Percentiles rank a stretch among this genome's conserved stretches.
These are phyloP conservation scores for Anadara kagoshimensis DNA, from an alignment of 1,140 invertebrate genomes.

Conservation along the genomic window DNA sequence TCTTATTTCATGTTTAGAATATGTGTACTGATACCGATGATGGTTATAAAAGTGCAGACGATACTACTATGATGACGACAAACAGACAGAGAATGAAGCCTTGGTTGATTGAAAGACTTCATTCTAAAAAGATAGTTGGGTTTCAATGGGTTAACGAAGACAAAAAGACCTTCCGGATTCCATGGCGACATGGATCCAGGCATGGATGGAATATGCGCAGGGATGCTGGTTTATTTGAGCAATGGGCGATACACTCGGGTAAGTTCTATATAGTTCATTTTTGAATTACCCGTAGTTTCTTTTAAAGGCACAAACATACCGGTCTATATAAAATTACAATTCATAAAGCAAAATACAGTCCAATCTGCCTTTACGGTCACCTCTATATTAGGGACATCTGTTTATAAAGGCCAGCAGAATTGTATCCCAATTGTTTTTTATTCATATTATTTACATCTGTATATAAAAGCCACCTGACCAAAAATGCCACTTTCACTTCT, in stretches of 20 bases:
- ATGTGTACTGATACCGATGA: conserved; percentile 5
- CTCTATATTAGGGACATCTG: too few species aligned
- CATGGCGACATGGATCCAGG: conserved; percentile 66
- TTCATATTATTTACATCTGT: too few species aligned
- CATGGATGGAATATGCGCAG: conserved; percentile 56
- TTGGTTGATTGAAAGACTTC: conserved; percentile 56
- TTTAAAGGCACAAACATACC: too few species aligned
- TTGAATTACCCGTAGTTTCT: background rate
- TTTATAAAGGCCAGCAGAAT: too few species aligned
- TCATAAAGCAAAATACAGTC: too few species aligned
- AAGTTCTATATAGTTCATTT: background rate
- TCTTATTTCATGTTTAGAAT: too few species aligned
- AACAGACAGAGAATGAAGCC: conserved; percentile 58
- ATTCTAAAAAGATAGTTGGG: conserved; percentile 49
- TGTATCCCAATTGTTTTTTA: too few species aligned
- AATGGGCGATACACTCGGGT: conserved; percentile 68
- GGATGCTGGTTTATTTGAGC: conserved; percentile 65
- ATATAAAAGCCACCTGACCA: too few species aligned
- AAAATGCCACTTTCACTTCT: too few species aligned
- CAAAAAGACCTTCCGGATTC: conserved; percentile 56
- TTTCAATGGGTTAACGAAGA: conserved; percentile 58
- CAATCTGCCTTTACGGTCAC: too few species aligned
- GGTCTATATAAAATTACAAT: too few species aligned
- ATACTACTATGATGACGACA: conserved; percentile 33
- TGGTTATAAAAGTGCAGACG: background rate